Evolutionary conservation across 2,888 invertebrate genomes (phyloP).

Genomic region (Sinohyriopsis cumingii): DNA sequence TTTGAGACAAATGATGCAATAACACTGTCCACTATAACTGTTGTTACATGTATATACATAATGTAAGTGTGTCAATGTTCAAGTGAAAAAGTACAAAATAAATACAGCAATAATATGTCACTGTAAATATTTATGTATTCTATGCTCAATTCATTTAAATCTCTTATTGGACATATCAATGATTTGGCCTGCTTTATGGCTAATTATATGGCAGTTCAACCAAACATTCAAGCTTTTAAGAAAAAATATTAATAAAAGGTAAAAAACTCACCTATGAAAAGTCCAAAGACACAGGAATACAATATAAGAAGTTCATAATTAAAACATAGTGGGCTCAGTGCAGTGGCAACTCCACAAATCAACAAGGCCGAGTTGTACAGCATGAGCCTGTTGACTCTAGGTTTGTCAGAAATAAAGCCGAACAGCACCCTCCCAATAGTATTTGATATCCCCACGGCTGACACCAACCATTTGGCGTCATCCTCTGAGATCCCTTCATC

Average conservation of each 20-base stretch:
- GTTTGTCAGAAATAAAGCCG: slow-evolving; percentile 65
- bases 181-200: too few species aligned
- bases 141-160: too few species aligned
- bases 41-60: too few species aligned
- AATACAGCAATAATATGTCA: too few species aligned
- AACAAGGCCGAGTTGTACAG: slow-evolving; percentile 92
- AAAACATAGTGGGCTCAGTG: slow-evolving; percentile 83
- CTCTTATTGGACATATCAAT: too few species aligned
- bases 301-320: slow-evolving; percentile 83
- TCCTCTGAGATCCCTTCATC: slow-evolving; percentile 64
- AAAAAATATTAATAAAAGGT: not conserved
- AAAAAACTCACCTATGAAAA: slow-evolving; percentile 64
- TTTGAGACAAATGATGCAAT: too few species aligned
- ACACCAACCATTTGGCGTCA: slow-evolving; percentile 81
- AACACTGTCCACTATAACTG: too few species aligned
- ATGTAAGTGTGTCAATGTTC: too few species aligned
- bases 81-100: too few species aligned
- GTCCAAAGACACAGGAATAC: slow-evolving; percentile 77
- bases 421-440: slow-evolving; percentile 88
- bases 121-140: too few species aligned
- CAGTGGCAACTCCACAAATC: slow-evolving; percentile 89
- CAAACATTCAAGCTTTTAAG: not conserved
- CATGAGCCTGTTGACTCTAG: slow-evolving; percentile 89
- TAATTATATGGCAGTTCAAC: not conserved
- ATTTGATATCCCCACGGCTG: slow-evolving; percentile 92